A percentile compares a stretch with the other conserved stretches of the same genome.
These are phyloP conservation scores for Chymomyza amoena DNA, from an alignment of 2,888 invertebrate species.

Conservation along the genomic window DNA sequence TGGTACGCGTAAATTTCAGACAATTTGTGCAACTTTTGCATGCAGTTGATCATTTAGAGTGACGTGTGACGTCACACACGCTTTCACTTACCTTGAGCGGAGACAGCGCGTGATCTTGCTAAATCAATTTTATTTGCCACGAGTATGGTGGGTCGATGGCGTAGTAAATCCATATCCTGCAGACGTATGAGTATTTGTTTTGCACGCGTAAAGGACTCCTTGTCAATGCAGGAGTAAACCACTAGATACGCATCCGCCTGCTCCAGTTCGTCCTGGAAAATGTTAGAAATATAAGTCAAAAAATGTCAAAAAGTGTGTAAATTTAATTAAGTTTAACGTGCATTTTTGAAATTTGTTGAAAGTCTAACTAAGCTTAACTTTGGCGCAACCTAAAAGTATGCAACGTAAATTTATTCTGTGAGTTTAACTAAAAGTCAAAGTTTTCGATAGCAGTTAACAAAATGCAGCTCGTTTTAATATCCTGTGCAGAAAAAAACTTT, in stretches of 20 bases:
- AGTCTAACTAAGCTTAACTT: too few relatives aligned
- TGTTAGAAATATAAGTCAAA: neutral
- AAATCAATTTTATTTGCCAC: constrained; percentile 97
- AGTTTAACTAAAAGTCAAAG: too few relatives aligned
- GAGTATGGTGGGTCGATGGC: constrained; percentile 89
- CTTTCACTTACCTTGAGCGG: constrained; percentile 89
- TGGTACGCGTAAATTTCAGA: neutral
- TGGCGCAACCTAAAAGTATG: too few relatives aligned
- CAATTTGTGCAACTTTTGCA: constrained; percentile 23
- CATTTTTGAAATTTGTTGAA: too few relatives aligned
- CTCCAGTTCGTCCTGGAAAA: constrained; percentile 86
- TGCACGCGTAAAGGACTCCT: constrained; percentile 90
- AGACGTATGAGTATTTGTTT: constrained; percentile 88
- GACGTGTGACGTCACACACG: too few relatives aligned
- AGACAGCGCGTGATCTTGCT: constrained; percentile 92
- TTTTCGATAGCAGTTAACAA: too few relatives aligned
- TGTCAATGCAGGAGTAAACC: constrained; percentile 94
- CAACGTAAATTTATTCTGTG: too few relatives aligned
- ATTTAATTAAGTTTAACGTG: too few relatives aligned
- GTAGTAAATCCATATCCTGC: constrained; percentile 87
- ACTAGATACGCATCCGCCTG: constrained; percentile 91
- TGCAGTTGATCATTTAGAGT: neutral
- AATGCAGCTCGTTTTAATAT: too few relatives aligned
- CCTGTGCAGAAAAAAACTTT: too few relatives aligned
- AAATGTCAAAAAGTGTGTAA: neutral